These are phyloP conservation scores for Phylloscopus whistleri DNA, from an alignment of 2,113 vertebrate species.

Conservation along the genomic window DNA sequence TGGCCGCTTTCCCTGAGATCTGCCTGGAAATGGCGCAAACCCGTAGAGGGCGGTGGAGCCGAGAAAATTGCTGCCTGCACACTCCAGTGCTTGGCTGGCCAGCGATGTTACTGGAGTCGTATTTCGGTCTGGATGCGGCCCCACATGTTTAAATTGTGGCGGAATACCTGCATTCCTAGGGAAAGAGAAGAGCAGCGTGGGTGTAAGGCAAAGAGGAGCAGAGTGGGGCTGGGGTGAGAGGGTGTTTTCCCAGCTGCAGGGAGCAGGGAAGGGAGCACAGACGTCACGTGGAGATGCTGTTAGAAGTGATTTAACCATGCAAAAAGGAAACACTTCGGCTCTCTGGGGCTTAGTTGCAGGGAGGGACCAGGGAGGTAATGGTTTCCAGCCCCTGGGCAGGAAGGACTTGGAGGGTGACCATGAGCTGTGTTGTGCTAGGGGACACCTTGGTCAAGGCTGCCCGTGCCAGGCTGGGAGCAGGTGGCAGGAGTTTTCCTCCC, in stretches of 20 bases:
- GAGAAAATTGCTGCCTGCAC: background rate
- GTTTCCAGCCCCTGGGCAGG: background rate
- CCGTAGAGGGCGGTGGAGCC: constrained; percentile 55
- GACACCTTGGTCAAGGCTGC: background rate
- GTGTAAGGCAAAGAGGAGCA: background rate
- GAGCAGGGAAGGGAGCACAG: background rate
- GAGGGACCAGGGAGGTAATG: background rate
- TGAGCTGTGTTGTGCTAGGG: background rate
- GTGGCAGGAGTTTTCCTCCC: background rate
- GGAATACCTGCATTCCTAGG: background rate
- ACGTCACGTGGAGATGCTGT: rapidly evolving
- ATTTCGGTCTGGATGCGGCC: background rate
- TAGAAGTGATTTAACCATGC: background rate
- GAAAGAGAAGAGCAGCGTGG: background rate
- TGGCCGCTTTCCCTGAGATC: background rate
- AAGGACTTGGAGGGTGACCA: background rate
- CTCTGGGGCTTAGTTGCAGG: rapidly evolving
- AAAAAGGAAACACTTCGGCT: background rate
- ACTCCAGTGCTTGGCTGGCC: background rate
- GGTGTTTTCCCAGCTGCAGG: background rate
- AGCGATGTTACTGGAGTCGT: rapidly evolving
- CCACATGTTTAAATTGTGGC: rapidly evolving
- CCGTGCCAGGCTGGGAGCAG: rapidly evolving
- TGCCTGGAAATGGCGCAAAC: background rate
- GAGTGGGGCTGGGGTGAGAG: background rate